Evolutionary conservation across 2,113 vertebrate species (phyloP).

Genomic region (Corythoichthys intestinalis): DNA sequence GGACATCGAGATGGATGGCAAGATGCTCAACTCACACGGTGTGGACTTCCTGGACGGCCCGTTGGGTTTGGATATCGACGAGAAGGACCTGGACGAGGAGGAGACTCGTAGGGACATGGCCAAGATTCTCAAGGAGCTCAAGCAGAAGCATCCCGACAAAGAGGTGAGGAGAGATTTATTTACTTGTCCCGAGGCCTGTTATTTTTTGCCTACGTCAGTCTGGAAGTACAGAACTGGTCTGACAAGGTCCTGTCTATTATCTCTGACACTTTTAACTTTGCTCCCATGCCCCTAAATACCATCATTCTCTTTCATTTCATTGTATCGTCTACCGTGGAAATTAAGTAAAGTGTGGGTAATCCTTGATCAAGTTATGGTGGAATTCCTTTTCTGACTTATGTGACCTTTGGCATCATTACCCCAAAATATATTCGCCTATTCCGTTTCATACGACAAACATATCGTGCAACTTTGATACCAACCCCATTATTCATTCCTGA

Average conservation of each 20-base stretch:
- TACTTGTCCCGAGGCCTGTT: not conserved
- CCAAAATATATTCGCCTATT: no score
- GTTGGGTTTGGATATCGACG: constrained; percentile 85
- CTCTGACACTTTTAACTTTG: no score
- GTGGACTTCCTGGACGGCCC: constrained; percentile 95
- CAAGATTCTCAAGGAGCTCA: constrained; percentile 94
- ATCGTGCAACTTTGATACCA: no score
- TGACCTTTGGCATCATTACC: no score
- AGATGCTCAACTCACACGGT: constrained; percentile 93
- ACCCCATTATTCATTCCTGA: no score
- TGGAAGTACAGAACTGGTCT: not conserved
- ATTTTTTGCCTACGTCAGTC: not conserved
- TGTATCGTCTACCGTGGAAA: no score
- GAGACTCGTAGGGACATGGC: constrained; percentile 98
- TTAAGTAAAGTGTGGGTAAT: no score
- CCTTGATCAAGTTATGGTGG: no score
- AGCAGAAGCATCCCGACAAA: constrained; percentile 97
- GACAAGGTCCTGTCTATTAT: not conserved
- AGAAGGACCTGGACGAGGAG: constrained; percentile 93
- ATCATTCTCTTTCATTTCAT: no score
- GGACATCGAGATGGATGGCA: constrained; percentile 98
- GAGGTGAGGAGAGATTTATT: constrained; percentile 64
- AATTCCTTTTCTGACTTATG: no score
- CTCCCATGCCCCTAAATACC: no score
- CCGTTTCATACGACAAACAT: no score